Conservation (phyloP, 2,797 vertebrate genomes). For the Vipera ursinii region DNA sequence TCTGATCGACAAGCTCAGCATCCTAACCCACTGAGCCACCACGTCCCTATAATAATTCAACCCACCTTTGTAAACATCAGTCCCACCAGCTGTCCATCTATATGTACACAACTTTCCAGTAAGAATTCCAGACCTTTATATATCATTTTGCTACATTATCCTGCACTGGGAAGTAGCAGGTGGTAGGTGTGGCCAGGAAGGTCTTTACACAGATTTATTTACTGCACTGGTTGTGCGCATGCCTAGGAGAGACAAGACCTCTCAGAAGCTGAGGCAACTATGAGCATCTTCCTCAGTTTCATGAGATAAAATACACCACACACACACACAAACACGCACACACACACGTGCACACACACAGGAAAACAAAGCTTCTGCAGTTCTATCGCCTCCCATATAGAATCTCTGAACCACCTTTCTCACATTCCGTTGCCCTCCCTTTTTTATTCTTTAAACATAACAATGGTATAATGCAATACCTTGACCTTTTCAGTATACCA, state of each 20-base stretch:
- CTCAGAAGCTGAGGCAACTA: background rate
- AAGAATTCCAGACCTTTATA: background rate
- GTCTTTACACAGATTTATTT: background rate
- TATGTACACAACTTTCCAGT: too few species aligned
- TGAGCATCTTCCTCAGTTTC: background rate
- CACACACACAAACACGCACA: background rate
- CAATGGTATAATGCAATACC: background rate
- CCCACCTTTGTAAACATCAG: background rate
- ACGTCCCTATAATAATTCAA: too few species aligned
- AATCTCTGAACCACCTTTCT: background rate
- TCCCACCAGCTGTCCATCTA: background rate
- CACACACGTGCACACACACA: too few species aligned
- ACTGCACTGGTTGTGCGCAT: background rate
- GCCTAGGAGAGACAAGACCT: background rate
- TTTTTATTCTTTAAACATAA: background rate
- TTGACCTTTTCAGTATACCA: slow-evolving; percentile 19
- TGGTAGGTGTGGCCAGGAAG: background rate
- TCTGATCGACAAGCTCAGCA: too few species aligned
- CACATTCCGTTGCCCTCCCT: background rate
- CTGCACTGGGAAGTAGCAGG: background rate
- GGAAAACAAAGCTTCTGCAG: background rate
- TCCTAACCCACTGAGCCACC: too few species aligned
- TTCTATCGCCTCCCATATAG: background rate
- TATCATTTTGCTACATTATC: background rate
- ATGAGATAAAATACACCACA: background rate